Evolutionary conservation across 2,113 vertebrate genomes (phyloP).

Genomic region (Cephalopholis sonnerati): DNA sequence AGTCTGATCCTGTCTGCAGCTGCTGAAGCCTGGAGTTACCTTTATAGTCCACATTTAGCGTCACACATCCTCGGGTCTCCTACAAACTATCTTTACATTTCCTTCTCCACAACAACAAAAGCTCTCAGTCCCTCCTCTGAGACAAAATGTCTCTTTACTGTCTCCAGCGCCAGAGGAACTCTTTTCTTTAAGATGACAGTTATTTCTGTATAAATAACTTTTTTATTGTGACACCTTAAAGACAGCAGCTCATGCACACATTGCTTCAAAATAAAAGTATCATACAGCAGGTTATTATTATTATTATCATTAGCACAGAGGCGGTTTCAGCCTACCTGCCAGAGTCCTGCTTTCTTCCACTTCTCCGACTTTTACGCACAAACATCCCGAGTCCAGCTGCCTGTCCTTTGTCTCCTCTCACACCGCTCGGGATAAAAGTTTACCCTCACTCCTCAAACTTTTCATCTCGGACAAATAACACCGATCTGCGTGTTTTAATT

Average conservation of each 20-base stretch:
- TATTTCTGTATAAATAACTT: neutral
- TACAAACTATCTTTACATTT: conserved; percentile 5
- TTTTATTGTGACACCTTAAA: neutral
- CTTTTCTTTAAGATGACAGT: conserved; percentile 28
- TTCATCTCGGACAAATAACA: neutral
- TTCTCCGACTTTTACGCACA: conserved; percentile 2
- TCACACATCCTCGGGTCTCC: conserved; percentile 13
- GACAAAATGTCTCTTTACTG: conserved; percentile 29
- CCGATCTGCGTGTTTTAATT: neutral
- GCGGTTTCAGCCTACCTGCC: conserved; percentile 36
- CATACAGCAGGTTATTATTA: neutral
- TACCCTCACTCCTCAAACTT: conserved; percentile 17
- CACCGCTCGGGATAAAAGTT: conserved; percentile 37
- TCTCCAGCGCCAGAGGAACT: conserved; percentile 15
- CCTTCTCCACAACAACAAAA: conserved; percentile 38
- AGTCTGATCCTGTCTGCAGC: conserved; percentile 3
- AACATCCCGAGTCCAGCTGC: conserved; percentile 13
- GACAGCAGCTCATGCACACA: neutral
- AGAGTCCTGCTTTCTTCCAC: conserved; percentile 16
- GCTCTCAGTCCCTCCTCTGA: conserved; percentile 6
- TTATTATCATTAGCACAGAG: neutral
- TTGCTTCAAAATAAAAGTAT: neutral
- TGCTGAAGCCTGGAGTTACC: conserved; percentile 22
- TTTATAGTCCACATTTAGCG: conserved; percentile 36
- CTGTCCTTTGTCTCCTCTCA: conserved; percentile 41